Evolutionary conservation across 2,797 vertebrate genomes (phyloP), one percentile per base, ranked within the genome.

Genomic region (Acridotheres tristis): DNA sequence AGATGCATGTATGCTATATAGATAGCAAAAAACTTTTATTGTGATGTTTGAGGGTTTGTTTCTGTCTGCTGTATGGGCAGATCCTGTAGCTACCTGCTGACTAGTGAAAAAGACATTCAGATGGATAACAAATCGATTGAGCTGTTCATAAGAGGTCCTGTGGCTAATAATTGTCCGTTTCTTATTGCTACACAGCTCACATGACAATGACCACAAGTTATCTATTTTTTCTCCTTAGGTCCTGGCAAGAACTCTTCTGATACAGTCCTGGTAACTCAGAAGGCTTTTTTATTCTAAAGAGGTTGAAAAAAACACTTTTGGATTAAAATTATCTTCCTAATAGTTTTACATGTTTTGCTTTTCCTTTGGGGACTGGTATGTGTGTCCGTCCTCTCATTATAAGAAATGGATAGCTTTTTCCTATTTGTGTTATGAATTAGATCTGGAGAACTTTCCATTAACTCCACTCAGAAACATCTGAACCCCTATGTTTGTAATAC

Each of bases 1-100:
- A 51, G 13, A 43, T 43, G 9, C 0, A 0, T 18, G 0, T 69
- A 9, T 43, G 13, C 38, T 27, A 27, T 36, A 53, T 3, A 43
- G 30, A 38, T 48, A n/a, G 40, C 14, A 63, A 71, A 84, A 62
- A 21, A 1, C 5, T 21, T 58, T 27, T 59, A 48, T 25, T 48
- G 13, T 42, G 15, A 30, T 40, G 7, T 36, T 68, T 63, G 36
- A 72, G 38, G 4, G 2, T 40, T 80, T 62, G 7, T 10, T 69
- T 81, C 27, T 76, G 7, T 66, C 79, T 67, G 7, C 27, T 45
- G 1, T 55, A 48, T 17, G 16, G 47, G 10, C 16, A 85, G 21
- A 69, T 81, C 9, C 14, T 29, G 29, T 40, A 86, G 10, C 6
- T 67, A 48, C 10, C 16, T 50, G 26, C 8, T 80, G 55, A 27